Conservation (phyloP, 2,888 invertebrate species). For the Drosophila mettleri region DNA sequence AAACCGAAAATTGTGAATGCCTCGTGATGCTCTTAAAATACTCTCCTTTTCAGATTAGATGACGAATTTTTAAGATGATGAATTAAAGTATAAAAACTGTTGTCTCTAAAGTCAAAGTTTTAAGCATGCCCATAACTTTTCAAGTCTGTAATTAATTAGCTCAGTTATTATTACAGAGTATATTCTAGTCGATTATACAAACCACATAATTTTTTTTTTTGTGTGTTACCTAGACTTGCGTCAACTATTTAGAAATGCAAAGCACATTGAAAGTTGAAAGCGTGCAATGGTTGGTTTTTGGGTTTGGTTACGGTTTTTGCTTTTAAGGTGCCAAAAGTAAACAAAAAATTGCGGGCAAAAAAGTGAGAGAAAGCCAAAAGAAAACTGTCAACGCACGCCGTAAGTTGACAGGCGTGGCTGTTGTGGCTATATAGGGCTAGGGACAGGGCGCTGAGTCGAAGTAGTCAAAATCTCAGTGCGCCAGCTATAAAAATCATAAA, state of each 20-base stretch:
- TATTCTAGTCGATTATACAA: background rate
- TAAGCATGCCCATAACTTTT: no score
- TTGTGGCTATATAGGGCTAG: background rate
- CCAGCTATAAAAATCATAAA: conserved; percentile 74
- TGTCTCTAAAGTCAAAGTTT: no score
- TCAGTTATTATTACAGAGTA: conserved; percentile 5
- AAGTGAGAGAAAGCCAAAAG: conserved; percentile 16
- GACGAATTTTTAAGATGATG: no score
- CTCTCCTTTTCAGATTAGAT: background rate
- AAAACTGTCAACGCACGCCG: conserved; percentile 66
- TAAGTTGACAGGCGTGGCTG: conserved; percentile 65
- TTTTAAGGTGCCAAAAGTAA: conserved; percentile 64
- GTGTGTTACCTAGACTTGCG: conserved; percentile 49
- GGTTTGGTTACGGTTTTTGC: conserved; percentile 62
- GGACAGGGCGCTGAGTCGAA: background rate
- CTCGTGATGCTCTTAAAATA: conserved; percentile 1
- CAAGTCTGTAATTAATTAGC: background rate
- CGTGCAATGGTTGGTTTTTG: conserved; percentile 51
- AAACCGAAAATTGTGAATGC: conserved; percentile 29
- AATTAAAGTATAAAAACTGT: no score
- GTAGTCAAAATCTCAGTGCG: conserved; percentile 58
- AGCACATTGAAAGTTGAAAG: conserved; percentile 78
- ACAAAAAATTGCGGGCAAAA: conserved; percentile 24
- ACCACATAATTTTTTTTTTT: no score
- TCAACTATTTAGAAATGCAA: conserved; percentile 81